Percentiles rank a stretch among this genome's conserved stretches.
These are phyloP conservation scores for Discoglossus pictus DNA, from an alignment of 2,797 vertebrate species.

Conservation along the genomic window DNA sequence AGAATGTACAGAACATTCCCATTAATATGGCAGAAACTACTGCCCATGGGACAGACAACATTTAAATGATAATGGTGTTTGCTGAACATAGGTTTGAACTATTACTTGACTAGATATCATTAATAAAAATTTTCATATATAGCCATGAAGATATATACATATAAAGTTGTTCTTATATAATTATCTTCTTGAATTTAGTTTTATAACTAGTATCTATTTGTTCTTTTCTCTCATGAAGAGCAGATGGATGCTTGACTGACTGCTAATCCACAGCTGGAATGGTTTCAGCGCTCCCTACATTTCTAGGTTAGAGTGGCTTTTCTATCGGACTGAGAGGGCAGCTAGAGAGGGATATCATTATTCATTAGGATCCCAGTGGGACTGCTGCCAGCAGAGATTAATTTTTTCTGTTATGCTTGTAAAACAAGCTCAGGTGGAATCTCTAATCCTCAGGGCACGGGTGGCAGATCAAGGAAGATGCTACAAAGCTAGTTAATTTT, in stretches of 20 bases:
- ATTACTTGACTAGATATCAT: too few species aligned
- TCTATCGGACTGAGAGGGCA: conserved; percentile 84
- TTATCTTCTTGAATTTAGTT: conserved; percentile 54
- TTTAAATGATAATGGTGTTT: too few species aligned
- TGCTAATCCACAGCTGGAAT: conserved; percentile 86
- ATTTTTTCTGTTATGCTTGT: conserved; percentile 86
- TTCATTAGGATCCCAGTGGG: conserved; percentile 84
- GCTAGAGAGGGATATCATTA: conserved; percentile 84
- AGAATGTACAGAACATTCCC: too few species aligned
- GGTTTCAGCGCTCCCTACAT: conserved; percentile 78
- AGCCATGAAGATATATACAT: too few species aligned
- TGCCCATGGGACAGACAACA: too few species aligned
- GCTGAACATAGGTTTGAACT: too few species aligned
- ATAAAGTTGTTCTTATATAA: background rate
- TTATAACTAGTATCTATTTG: conserved; percentile 67
- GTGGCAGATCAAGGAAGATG: conserved; percentile 86
- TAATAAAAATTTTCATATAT: too few species aligned
- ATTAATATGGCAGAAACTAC: too few species aligned
- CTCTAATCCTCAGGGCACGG: conserved; percentile 83
- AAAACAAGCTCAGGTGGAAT: conserved; percentile 87
- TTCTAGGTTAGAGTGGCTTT: conserved; percentile 82
- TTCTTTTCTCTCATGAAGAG: conserved; percentile 72
- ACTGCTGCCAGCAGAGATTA: conserved; percentile 83
- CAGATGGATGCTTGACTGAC: conserved; percentile 84
- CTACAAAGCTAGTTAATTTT: conserved; percentile 88